Percentiles rank a stretch among this genome's conserved stretches.
Evolutionary conservation across 2,888 invertebrate species (phyloP).

Genomic region (Aproaerema taeniolella): DNA sequence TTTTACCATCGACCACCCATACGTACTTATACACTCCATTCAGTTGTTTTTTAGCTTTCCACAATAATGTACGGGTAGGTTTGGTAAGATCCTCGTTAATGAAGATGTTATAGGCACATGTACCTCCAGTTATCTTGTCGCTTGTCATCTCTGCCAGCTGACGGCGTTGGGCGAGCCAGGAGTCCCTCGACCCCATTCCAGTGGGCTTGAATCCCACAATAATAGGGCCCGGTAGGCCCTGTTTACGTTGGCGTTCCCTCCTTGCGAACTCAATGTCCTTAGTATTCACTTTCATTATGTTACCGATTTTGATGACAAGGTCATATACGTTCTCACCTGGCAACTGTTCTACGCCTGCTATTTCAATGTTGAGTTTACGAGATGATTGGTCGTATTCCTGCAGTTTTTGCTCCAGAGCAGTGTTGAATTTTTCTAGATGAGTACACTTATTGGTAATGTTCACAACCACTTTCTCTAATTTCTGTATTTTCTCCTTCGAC

Average conservation of each 20-base stretch:
- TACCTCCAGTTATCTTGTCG: no score
- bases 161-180: no score
- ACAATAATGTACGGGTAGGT: background rate
- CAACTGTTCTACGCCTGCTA: constrained; percentile 16
- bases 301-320: constrained; percentile 3
- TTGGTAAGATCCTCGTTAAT: constrained; percentile 10
- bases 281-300: background rate
- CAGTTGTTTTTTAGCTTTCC: constrained; percentile 6
- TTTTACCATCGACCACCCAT: constrained; percentile 1
- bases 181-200: background rate
- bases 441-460: background rate
- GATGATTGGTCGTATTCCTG: background rate
- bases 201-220: background rate
- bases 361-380: constrained; percentile 12
- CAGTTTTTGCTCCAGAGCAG: constrained; percentile 13
- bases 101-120: no score
- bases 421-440: constrained; percentile 11
- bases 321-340: constrained; percentile 12
- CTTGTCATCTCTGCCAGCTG: no score
- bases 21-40: no score
- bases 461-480: background rate
- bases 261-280: background rate
- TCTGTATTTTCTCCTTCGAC: background rate
- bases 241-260: background rate
- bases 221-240: background rate